Conservation (phyloP, 2,113 vertebrate species). For the Pangasianodon hypophthalmus region DNA sequence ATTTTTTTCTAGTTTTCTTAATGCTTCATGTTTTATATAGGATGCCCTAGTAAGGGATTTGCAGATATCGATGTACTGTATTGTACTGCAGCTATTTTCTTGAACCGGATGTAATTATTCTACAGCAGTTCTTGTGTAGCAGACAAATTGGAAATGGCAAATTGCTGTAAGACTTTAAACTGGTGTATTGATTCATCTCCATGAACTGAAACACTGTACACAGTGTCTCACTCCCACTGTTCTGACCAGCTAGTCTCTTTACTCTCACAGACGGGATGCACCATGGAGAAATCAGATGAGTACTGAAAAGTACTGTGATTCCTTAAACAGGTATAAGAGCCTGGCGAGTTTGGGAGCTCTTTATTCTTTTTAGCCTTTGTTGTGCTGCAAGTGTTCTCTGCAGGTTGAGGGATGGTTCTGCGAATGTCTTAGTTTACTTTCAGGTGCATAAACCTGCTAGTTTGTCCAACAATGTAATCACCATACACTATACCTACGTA, state of each 20-base stretch:
- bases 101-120: background rate
- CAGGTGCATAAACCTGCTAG: conserved; percentile 13
- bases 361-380: conserved; percentile 57
- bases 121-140: background rate
- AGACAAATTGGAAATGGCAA: background rate
- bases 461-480: conserved; percentile 74
- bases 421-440: conserved; percentile 49
- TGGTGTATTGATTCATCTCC: background rate
- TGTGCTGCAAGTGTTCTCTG: conserved; percentile 60
- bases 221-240: background rate
- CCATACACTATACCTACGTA: conserved; percentile 46
- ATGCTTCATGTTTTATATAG: background rate
- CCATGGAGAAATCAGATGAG: conserved; percentile 88
- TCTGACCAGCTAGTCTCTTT: conserved; percentile 78
- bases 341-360: conserved; percentile 74
- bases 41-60: background rate
- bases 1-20: background rate
- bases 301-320: conserved; percentile 86
- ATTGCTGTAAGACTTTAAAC: background rate
- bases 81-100: background rate
- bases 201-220: background rate
- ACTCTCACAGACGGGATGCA: conserved; percentile 89
- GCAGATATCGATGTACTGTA: background rate
- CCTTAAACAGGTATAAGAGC: conserved; percentile 85
- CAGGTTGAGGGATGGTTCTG: conserved; percentile 32